Percentiles rank a stretch among this genome's conserved stretches.
Evolutionary conservation across 2,888 invertebrate species (phyloP).

Genomic region (Caenorhabditis imperialis): DNA sequence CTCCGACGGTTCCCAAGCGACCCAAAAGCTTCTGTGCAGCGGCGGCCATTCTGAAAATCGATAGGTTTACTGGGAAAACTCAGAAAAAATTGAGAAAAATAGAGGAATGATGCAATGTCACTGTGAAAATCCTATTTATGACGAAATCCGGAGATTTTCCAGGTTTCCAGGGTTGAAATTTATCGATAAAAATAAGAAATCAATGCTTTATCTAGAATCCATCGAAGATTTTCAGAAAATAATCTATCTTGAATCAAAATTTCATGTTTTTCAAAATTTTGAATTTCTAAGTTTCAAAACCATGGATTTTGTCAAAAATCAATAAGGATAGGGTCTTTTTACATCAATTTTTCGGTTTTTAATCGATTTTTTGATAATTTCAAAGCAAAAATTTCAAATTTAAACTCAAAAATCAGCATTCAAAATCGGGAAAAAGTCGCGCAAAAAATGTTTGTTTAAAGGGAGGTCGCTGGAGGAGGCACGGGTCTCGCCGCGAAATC

Average conservation of each 20-base stretch:
- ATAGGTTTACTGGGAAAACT: neutral
- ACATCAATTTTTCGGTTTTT: neutral
- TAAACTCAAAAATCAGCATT: conserved; percentile 1
- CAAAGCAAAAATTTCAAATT: neutral
- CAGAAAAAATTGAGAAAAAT: neutral
- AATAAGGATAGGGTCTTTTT: too few species aligned
- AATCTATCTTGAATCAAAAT: neutral
- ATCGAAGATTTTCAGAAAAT: neutral
- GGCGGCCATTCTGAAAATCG: conserved; percentile 57
- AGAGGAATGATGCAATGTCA: conserved; percentile 3
- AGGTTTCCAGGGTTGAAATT: too few species aligned
- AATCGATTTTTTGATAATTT: neutral
- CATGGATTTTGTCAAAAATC: neutral
- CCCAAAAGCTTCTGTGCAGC: conserved; percentile 78
- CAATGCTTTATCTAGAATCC: too few species aligned
- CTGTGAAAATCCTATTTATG: neutral
- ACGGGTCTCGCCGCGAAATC: conserved; percentile 37
- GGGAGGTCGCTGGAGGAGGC: conserved; percentile 17
- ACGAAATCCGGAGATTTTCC: neutral
- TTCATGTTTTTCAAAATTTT: too few species aligned
- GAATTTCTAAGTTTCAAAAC: neutral
- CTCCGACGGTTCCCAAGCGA: conserved; percentile 85
- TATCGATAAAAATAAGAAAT: too few species aligned
- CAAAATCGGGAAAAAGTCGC: conserved; percentile 29
- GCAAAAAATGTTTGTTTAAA: conserved; percentile 40